Evolutionary conservation across 2,888 invertebrate species (phyloP), one percentile per base, ranked within the genome.

Genomic region (Pocota personata): DNA sequence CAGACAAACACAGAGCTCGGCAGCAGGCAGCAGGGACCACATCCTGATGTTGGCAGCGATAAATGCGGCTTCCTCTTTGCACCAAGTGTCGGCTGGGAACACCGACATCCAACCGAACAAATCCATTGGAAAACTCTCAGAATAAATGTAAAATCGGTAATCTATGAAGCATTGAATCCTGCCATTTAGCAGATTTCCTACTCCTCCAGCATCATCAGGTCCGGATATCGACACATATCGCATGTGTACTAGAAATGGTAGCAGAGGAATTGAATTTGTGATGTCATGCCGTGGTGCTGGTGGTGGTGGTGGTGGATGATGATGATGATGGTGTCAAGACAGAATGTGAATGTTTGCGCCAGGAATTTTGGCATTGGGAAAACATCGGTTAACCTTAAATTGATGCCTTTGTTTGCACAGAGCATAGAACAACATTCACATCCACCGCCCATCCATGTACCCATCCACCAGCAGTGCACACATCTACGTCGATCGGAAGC

Each of bases 321-420:
- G 80, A 86, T 82, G 82, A 69, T 76, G 86, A 82, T 82, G 87
- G 87, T 87, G 87, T 82, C 82, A 82, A 82, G 87, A 82, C 77
- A 82, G 82, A 87, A 82, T 87, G 87, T 69, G 87, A 82, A 67
- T 87, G 82, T 82, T 87, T 87, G 77, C 82, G 77, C 60, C 78
- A 78, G 82, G 69, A 82, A 82, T 87, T 87, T 87, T 12, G 69
- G 87, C 77, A 87, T 87, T 87, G 82, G 77, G 76, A 87, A 87
- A 87, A 87, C 87, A 78, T 87, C 78, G 87, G 87, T 87, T 87
- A 82, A 87, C 87, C 87, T 87, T 87, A 87, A 87, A 87, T 87
- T 87, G 87, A 87, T 82, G 87, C 87, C 78, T 87, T 87, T 87
- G 87, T 87, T 87, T 87, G 87, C 64, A 78, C 46, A 62, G 76